These are phyloP conservation scores for Rhynchophorus ferrugineus DNA, from an alignment of 1,140 invertebrate species.

Conservation along the genomic window DNA sequence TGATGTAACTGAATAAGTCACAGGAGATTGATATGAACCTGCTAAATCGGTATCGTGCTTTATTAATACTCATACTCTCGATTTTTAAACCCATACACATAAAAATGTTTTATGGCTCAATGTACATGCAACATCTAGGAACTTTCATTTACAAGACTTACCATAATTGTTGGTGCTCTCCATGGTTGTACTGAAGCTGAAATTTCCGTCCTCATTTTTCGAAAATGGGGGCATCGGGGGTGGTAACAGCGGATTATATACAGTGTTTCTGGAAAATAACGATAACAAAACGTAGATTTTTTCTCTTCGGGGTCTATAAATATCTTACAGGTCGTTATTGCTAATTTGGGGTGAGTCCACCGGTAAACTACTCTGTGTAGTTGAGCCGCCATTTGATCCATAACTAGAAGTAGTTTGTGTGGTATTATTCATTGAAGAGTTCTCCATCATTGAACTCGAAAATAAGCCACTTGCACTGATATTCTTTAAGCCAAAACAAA, in stretches of 20 bases:
- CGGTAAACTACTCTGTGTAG: no score
- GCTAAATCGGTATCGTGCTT: neutral
- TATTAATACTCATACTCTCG: no score
- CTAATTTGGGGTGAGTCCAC: slow-evolving; percentile 8
- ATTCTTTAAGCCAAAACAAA: slow-evolving; percentile 16
- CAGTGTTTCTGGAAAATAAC: neutral
- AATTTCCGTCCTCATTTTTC: slow-evolving; percentile 25
- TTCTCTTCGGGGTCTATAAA: no score
- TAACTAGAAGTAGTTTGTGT: slow-evolving; percentile 16
- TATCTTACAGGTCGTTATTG: neutral
- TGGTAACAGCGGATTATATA: slow-evolving; percentile 43
- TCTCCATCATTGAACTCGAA: slow-evolving; percentile 1
- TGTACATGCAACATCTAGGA: no score
- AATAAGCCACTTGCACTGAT: slow-evolving; percentile 17
- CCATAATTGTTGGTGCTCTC: slow-evolving; percentile 21
- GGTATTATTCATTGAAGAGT: slow-evolving; percentile 1
- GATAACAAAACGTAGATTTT: no score
- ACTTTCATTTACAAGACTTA: slow-evolving; percentile 19
- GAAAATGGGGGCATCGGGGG: slow-evolving; percentile 52
- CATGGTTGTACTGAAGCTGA: slow-evolving; percentile 14
- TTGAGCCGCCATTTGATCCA: no score
- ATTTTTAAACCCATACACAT: no score
- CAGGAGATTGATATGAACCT: neutral
- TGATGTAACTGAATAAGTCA: slow-evolving; percentile 1
- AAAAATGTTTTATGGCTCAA: no score